These are phyloP conservation scores for Dufourea novaeangliae DNA, from an alignment of 1,140 invertebrate genomes.

Conservation along the genomic window DNA sequence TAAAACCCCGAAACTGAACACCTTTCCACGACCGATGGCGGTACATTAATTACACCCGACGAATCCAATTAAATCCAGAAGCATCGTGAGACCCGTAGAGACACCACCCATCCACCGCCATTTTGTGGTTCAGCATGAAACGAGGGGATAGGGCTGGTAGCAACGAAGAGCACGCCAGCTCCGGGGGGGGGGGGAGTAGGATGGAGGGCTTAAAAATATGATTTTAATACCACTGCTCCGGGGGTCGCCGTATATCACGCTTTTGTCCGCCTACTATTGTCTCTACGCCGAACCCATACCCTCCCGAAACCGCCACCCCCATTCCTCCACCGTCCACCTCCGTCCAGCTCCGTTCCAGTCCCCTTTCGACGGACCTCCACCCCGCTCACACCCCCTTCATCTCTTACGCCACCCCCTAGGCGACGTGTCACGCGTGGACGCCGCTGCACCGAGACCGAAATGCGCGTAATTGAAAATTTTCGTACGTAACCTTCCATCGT, in stretches of 20 bases:
- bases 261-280: constrained; percentile 80
- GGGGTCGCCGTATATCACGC: constrained; percentile 77
- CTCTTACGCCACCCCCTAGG: neutral
- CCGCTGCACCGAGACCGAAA: constrained; percentile 41
- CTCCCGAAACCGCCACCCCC: constrained; percentile 59
- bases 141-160: constrained; percentile 35
- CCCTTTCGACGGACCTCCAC: constrained; percentile 6
- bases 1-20: neutral
- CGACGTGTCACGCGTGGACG: constrained; percentile 22
- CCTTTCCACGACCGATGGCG: constrained; percentile 15
- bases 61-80: constrained; percentile 73
- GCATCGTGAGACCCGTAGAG: constrained; percentile 48
- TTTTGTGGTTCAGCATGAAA: constrained; percentile 55
- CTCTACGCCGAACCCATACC: constrained; percentile 69
- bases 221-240: constrained; percentile 79
- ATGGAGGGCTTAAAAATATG: constrained; percentile 78
- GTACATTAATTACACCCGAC: constrained; percentile 67
- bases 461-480: constrained; percentile 66
- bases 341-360: neutral
- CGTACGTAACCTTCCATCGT: neutral
- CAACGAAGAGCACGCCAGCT: constrained; percentile 26
- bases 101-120: constrained; percentile 46
- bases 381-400: neutral
- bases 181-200: constrained; percentile 42
- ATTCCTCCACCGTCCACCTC: neutral